Evolutionary conservation across 2,113 vertebrate genomes (phyloP), one percentile per base, ranked within the genome.

Genomic region (Xiphophorus couchianus): DNA sequence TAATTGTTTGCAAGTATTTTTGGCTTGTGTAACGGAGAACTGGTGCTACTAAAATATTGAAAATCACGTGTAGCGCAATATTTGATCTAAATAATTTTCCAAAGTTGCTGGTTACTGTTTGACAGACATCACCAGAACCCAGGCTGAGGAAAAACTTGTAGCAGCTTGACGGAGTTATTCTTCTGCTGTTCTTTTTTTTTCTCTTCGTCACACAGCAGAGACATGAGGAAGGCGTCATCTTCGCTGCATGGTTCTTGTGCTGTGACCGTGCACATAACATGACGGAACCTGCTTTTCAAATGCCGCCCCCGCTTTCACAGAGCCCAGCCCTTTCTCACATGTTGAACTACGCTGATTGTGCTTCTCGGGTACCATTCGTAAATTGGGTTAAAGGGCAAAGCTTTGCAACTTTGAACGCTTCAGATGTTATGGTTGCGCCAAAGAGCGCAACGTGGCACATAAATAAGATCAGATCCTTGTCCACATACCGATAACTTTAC

Each of bases 321-420:
- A 81, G 71, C 62, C 65, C 3, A 73, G 76, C 61, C 28, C 31
- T 70, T 64, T 71, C 62, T 27, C 66, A 22, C 35, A 66, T 33
- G 37, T 70, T 37, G 1, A 86, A 60, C 13, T 48, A 8, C 62
- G 48, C 42, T 61, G 71, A 1, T 22, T 27, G 1, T 14, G 69
- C 33, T 25, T 60, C 76, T 29, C 4, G 0, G 2, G 27, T 51
- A 58, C 51, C 51, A 39, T 48, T 67, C 68, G 39, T 28, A 30
- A 80, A 77, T 68, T 86, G 33, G 82, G 89, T 69, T 61, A 88
- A 89, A 89, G 86, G 76, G 79, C 83, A 70, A 28, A 5, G 48
- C 1, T 71, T 66, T 73, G 83, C 69, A 84, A 78, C 86, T 81
- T 86, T 81, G 79, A 74, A 74, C 80, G 7, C 69, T 44, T 0